Conservation (phyloP, 2,888 invertebrate genomes). For the Sarcophaga caerulescens region DNA sequence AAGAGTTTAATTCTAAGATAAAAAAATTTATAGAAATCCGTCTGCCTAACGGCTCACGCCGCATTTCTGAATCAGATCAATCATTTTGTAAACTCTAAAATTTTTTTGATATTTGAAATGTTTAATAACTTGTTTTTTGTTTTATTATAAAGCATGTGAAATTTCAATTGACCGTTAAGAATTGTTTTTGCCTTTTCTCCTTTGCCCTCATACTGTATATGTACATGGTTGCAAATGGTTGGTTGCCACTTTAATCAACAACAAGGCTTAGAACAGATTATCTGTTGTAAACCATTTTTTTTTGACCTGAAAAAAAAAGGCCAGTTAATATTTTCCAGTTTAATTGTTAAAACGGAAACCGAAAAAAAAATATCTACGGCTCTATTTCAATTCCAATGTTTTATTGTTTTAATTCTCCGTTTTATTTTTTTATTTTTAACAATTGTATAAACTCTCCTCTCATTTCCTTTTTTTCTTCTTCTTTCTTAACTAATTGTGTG, state of each 20-base stretch:
- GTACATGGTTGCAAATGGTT: conserved; percentile 22
- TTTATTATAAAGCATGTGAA: background rate
- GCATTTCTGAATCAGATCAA: background rate
- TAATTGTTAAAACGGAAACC: conserved; percentile 49
- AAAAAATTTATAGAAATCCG: background rate
- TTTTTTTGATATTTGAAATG: no score
- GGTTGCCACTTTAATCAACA: conserved; percentile 71
- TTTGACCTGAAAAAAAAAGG: background rate
- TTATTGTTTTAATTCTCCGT: conserved; percentile 35
- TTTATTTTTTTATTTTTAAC: conserved; percentile 39
- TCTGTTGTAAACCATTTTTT: conserved; percentile 70
- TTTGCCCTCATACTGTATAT: background rate
- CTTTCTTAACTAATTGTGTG: conserved; percentile 56
- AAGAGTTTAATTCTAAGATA: conserved; percentile 13
- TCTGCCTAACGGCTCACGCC: conserved; percentile 32
- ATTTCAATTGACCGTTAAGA: conserved; percentile 79
- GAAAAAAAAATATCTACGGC: background rate
- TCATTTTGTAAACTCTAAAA: no score
- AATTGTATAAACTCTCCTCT: background rate
- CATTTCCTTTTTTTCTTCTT: conserved; percentile 7
- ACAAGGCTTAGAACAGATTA: conserved; percentile 78
- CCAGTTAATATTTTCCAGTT: conserved; percentile 36
- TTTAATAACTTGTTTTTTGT: no score
- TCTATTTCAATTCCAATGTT: conserved; percentile 49
- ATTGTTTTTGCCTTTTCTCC: conserved; percentile 38